Evolutionary conservation across 2,797 vertebrate genomes (phyloP), one percentile per base, ranked within the genome.

Genomic region (Onychomys leucogaster): DNA sequence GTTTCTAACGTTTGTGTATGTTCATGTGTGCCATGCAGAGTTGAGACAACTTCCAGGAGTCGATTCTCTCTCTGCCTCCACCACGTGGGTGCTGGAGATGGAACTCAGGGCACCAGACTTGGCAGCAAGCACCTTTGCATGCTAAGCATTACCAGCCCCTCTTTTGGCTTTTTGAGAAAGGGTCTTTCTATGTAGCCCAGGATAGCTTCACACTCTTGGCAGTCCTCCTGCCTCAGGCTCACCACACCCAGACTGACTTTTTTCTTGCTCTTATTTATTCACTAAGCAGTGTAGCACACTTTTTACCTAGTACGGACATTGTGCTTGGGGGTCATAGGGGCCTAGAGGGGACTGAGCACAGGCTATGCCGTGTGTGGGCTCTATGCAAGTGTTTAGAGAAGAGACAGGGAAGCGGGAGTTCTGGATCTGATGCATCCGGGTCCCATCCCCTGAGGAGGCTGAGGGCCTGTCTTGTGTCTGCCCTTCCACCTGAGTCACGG

Each of bases 401-500:
- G 65, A 52, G 29, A 34, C 59, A 3, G 3, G 12, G 61, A 5
- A 21, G 59, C 27, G 7, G 12, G 49, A 16, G 32, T 4, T 25
- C 23, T 34, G 52, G 37, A 17, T n/a, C 52, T 8, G 27, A 12
- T 12, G 41, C 11, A 23, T 57, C 67, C 55, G 7, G 14, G 90
- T 7, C 32, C 52, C 52, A 10, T 32, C 49, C n/a, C 43, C 46
- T 17, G 17, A 43, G 49, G 65, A 14, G 13, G 16, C 52, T 14
- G 37, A 69, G n/a, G 63, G 41, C 14, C 37, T 43, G 67, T 41
- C 46, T 55, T 14, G 4, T 1, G 16, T 63, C 81, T 43, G 23
- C 4, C 49, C 32, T 1, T 3, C 25, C 0, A 1, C 32, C 13
- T 19, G 4, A 81, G 73, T 5, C 27, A 8, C 32, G n/a, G n/a